phyloP scores from a whole-genome alignment of 2,888 invertebrate genomes.

The Poecilobothrus nobilitatus region DNA sequence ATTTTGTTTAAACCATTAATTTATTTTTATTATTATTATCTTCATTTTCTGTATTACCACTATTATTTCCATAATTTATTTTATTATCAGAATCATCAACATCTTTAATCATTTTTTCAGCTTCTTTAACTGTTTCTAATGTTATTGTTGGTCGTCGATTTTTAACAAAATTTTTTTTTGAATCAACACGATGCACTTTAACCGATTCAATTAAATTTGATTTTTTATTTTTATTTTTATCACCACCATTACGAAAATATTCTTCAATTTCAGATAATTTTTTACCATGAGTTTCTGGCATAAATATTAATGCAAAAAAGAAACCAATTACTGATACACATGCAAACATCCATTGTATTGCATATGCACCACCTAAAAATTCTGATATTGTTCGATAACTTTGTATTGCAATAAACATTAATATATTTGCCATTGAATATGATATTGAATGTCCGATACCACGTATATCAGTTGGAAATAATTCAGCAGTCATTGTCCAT shows the following conservation, averaged over 20 bases:
- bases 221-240: constrained; percentile 32
- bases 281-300: constrained; percentile 59
- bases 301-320: constrained; percentile 34
- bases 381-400: constrained; percentile 42
- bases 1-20: constrained; percentile 2
- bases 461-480: constrained; percentile 53
- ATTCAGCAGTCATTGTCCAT: constrained; percentile 58
- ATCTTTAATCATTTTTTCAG: constrained; percentile 25
- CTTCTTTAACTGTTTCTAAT: constrained; percentile 25
- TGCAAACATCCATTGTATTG: constrained; percentile 51
- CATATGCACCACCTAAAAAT: constrained; percentile 44
- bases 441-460: constrained; percentile 52
- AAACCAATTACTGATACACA: constrained; percentile 42
- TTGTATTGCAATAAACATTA: constrained; percentile 52
- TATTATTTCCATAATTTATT: not conserved
- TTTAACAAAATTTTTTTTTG: constrained; percentile 12
- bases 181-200: not conserved
- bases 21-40: not conserved
- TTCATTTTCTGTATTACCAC: no score
- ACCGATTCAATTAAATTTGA: constrained; percentile 22
- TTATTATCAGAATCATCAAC: constrained; percentile 4
- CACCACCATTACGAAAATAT: constrained; percentile 47
- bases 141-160: constrained; percentile 21
- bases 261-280: constrained; percentile 52
- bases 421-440: constrained; percentile 49